Evolutionary conservation across 2,113 vertebrate genomes (phyloP), one percentile per base, ranked within the genome.

Genomic region (Phalacrocorax carbo): DNA sequence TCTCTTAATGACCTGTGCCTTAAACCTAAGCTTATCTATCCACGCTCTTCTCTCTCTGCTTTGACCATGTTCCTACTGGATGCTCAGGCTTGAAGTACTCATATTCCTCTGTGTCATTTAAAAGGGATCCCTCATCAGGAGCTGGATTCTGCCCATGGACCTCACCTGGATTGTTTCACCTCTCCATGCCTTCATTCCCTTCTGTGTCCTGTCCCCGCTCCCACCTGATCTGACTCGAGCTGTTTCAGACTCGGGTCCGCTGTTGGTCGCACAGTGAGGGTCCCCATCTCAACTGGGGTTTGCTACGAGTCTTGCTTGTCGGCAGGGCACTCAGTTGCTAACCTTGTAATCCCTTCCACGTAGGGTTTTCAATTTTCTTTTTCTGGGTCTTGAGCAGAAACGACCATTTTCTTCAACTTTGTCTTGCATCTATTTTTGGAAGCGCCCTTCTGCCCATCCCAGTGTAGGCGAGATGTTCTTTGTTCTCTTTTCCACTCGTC

Each of bases 101-200:
- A 0, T 8, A 19, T 34, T 62, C 25, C 29, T 61, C 36, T 27
- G 1, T 23, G 7, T 20, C 2, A 4, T 46, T 51, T n/a, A 5
- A 4, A 66, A 72, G 29, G 40, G 25, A 40, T 71, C 32, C 23
- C 64, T 77, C 46, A 13, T 21, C 46, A 5, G 23, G 55, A 55
- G 26, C 57, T 40, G 34, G 29, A 26, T 61, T 66, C 70, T 55
- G 32, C n/a, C 65, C 8, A 2, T 10, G 38, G 71, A 5, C 46
- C 29, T 72, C 34, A 11, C 25, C 18, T 32, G 51, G 26, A 10
- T n/a, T 16, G 7, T 55, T 40, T 58, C 21, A 6, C 48, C 70
- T 49, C 40, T 46, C 26, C n/a, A 1, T 8, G 3, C 26, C 26
- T 78, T 49, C 44, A 4, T 79, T 48, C 52, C 55, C 14, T 61